Evolutionary conservation across 2,888 invertebrate species (phyloP), one percentile per base, ranked within the genome.

Genomic region (Ypsolopha sequella): DNA sequence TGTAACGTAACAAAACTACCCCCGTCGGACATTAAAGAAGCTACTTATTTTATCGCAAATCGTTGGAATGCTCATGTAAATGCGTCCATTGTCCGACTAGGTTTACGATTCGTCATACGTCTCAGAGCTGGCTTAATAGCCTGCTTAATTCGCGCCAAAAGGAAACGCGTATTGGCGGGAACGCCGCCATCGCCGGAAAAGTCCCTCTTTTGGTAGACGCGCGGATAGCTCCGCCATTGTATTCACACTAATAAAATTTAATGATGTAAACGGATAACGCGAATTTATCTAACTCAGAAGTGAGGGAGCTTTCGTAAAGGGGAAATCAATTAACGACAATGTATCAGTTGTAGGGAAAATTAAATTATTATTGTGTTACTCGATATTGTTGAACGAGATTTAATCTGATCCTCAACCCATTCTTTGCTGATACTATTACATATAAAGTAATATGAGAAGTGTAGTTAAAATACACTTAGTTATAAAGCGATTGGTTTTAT

Each of bases 241-340:
- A 68, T 76, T 74, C 73, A 73, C 73, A 74, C 79, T 82, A 84
- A 84, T 86, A 85, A 85, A 85, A 85, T 82, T 82, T 84, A 84
- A 85, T 85, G 82, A 80, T 82, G 82, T 85, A 85, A 86, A 84
- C 81, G 82, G 82, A 85, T 84, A 85, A 76, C 79, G 74, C 72
- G 75, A 80, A 82, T 82, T 79, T 78, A 81, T 82, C 76, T 80
- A 73, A 78, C 72, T 76, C 70, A 60, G 64, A 64, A 74, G 61
- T 64, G 69, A 60, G 76, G 73, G 76, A 69, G 71, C 68, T 60
- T 56, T 62, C 62, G 66, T 65, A 69, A 72, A 75, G 75, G 79
- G 81, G 80, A 75, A 76, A 80, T 76, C 79, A 78, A 79, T 80
- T 79, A 80, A 70, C 61, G 64, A 71, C 73, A 75, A 75, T 73